Conservation (phyloP, 2,113 vertebrate genomes). For the Scomber japonicus region DNA sequence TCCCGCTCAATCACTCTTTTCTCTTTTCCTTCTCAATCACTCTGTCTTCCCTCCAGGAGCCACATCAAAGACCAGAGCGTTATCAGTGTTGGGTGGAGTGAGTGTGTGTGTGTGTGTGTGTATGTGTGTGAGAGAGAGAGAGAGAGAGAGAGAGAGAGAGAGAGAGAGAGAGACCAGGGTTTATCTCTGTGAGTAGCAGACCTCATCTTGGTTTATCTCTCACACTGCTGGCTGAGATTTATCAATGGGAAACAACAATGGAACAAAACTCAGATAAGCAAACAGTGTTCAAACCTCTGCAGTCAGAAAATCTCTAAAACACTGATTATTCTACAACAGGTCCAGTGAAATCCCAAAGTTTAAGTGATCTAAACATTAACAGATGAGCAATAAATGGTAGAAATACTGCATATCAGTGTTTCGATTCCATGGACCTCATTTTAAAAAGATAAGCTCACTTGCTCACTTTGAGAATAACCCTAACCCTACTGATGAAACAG, state of each 20-base stretch:
- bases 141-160: slow-evolving; percentile 20
- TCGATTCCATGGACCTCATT: neutral
- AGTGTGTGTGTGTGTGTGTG: slow-evolving; percentile 36
- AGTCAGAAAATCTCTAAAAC: neutral
- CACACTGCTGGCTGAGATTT: slow-evolving; percentile 32
- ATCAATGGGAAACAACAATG: slow-evolving; percentile 32
- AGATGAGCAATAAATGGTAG: too few relatives aligned
- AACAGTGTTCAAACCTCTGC: neutral
- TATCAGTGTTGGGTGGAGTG: slow-evolving; percentile 53
- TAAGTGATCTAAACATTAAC: too few relatives aligned
- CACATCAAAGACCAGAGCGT: slow-evolving; percentile 63
- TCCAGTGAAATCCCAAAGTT: neutral
- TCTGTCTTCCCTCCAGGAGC: slow-evolving; percentile 61
- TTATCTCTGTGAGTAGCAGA: slow-evolving; percentile 61
- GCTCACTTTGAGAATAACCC: neutral
- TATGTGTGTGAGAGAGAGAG: slow-evolving; percentile 11
- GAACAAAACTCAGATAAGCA: slow-evolving; percentile 23
- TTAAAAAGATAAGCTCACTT: neutral
- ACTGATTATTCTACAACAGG: neutral
- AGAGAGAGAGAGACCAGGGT: slow-evolving; percentile 34
- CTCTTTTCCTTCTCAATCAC: slow-evolving; percentile 54
- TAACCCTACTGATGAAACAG: neutral
- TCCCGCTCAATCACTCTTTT: slow-evolving; percentile 62
- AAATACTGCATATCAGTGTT: neutral
- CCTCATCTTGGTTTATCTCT: slow-evolving; percentile 65